These are phyloP conservation scores for Idaea aversata DNA, from an alignment of 2,888 invertebrate species.

Conservation along the genomic window DNA sequence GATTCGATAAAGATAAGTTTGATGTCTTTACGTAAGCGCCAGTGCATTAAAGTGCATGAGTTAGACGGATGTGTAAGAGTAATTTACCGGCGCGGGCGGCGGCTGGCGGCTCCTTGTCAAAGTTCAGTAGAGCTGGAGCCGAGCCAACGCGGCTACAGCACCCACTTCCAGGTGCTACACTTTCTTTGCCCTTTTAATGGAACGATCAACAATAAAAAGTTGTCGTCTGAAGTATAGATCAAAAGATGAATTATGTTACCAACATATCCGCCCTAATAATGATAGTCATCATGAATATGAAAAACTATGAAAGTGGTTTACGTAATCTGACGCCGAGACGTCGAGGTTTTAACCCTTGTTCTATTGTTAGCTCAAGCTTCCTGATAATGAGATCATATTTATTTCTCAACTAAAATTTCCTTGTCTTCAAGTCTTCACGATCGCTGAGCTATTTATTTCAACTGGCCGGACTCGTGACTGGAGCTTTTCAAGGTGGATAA, in stretches of 20 bases:
- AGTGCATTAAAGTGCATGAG: constrained; percentile 30
- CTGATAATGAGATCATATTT: constrained; percentile 63
- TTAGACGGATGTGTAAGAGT: constrained; percentile 45
- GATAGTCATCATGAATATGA: constrained; percentile 6
- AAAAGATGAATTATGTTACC: constrained; percentile 1
- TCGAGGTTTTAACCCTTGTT: constrained; percentile 53
- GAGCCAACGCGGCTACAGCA: constrained; percentile 64
- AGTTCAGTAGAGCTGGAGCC: constrained; percentile 76
- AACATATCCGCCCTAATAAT: background rate
- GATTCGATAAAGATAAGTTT: constrained; percentile 21
- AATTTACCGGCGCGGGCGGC: constrained; percentile 46
- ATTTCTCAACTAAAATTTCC: constrained; percentile 34
- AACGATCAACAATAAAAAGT: constrained; percentile 8
- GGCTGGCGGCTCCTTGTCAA: constrained; percentile 59
- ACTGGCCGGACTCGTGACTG: constrained; percentile 46
- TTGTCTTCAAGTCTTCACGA: constrained; percentile 33
- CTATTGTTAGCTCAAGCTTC: constrained; percentile 55
- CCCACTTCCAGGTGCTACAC: constrained; percentile 67
- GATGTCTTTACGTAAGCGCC: constrained; percentile 18
- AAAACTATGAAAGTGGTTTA: background rate
- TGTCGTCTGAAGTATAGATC: background rate
- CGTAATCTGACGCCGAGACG: constrained; percentile 40
- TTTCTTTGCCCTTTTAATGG: constrained; percentile 45
- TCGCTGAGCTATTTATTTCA: constrained; percentile 57
- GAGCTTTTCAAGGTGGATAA: constrained; percentile 47